phyloP scores from a whole-genome alignment of 2,888 invertebrate genomes.

The Napeogenes inachia region DNA sequence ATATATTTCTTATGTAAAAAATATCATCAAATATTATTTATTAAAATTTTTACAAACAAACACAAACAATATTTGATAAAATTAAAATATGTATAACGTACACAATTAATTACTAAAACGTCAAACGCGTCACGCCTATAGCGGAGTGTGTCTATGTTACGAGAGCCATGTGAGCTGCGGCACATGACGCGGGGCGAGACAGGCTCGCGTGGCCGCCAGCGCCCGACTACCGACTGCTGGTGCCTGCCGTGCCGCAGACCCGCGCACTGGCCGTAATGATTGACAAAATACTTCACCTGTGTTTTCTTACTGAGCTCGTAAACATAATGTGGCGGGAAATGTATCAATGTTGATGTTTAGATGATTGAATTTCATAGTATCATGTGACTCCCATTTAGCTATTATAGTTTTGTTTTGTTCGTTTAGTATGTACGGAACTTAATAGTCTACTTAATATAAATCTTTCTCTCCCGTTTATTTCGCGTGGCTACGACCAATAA shows the following conservation, averaged over 20 bases:
- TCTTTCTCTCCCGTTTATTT: no score
- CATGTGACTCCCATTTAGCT: not conserved
- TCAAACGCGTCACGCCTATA: constrained; percentile 17
- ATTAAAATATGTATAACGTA: not conserved
- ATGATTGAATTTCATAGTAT: constrained; percentile 9
- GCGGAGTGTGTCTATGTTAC: constrained; percentile 12
- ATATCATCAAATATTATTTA: no score
- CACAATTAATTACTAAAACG: constrained; percentile 11
- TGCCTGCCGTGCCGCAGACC: constrained; percentile 38
- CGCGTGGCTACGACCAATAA: no score
- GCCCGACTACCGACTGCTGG: constrained; percentile 43
- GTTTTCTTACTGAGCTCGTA: constrained; percentile 51
- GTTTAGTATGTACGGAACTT: not conserved
- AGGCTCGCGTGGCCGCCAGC: constrained; percentile 42
- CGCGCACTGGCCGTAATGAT: constrained; percentile 55
- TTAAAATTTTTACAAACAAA: no score
- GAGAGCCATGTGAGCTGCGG: constrained; percentile 29
- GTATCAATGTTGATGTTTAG: constrained; percentile 23
- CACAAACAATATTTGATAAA: no score
- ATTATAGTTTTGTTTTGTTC: not conserved
- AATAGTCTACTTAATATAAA: no score
- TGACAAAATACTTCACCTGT: constrained; percentile 70
- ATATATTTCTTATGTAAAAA: no score
- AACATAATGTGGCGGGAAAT: constrained; percentile 40
- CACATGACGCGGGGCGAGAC: constrained; percentile 37